These are phyloP conservation scores for Prolemur simus DNA, from an alignment of 2,113 vertebrate genomes.

Conservation along the genomic window DNA sequence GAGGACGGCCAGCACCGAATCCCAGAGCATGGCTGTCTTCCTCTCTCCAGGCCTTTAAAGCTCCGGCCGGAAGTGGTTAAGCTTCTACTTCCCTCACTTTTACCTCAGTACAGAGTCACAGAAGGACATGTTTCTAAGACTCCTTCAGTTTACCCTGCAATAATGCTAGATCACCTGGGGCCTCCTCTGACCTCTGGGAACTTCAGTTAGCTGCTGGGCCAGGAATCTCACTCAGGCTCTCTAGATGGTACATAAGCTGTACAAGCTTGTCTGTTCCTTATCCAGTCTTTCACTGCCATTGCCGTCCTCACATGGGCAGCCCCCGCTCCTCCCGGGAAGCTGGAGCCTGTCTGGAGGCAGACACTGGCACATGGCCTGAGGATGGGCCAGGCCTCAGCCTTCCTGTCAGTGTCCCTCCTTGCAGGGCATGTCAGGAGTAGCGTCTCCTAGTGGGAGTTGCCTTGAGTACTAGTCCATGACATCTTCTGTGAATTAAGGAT, in stretches of 20 bases:
- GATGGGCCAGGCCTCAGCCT: background rate
- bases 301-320: too few relatives aligned
- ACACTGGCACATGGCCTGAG: too few relatives aligned
- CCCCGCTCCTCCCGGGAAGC: background rate
- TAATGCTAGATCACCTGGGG: background rate
- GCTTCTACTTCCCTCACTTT: background rate
- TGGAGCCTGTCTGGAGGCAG: background rate
- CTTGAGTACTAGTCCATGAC: too few relatives aligned
- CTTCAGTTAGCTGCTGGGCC: background rate
- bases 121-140: background rate
- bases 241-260: background rate
- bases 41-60: background rate
- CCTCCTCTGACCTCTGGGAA: background rate
- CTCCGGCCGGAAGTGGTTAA: background rate
- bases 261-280: background rate
- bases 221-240: too few relatives aligned
- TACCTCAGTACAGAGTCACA: background rate
- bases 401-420: accelerated
- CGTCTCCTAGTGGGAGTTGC: background rate
- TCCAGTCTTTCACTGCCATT: background rate
- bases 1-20: accelerated
- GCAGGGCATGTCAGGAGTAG: background rate
- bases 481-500: background rate
- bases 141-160: background rate
- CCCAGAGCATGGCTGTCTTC: accelerated